Evolutionary conservation across 2,113 vertebrate genomes (phyloP).

Genomic region (Bungarus multicinctus): DNA sequence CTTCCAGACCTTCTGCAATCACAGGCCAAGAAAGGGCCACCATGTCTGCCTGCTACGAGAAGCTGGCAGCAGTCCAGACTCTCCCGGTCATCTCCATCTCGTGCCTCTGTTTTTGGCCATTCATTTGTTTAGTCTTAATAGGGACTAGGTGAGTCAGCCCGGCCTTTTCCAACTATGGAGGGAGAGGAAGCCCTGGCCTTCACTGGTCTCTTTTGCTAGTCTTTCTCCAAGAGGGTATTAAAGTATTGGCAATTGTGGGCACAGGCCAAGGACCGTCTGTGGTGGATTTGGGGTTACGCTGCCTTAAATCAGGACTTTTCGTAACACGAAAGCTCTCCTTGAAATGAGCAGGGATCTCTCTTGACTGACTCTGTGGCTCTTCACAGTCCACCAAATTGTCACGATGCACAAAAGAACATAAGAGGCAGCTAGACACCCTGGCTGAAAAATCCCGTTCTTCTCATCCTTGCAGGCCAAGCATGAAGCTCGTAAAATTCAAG

Average conservation of each 20-base stretch:
- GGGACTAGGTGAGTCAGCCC: neutral
- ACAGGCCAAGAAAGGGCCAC: neutral
- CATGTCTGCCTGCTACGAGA: neutral
- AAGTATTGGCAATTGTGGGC: too few species aligned
- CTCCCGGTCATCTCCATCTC: too few species aligned
- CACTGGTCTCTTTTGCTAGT: neutral
- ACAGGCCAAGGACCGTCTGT: too few species aligned
- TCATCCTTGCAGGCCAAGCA: constrained; percentile 84
- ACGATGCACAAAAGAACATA: neutral
- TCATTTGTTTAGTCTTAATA: neutral
- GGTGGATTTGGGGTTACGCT: too few species aligned
- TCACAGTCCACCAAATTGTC: neutral
- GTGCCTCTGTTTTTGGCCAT: neutral
- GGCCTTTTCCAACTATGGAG: neutral
- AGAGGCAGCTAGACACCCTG: neutral
- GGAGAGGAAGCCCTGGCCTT: neutral
- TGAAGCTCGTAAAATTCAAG: constrained; percentile 99
- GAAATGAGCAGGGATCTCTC: neutral
- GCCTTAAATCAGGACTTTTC: neutral
- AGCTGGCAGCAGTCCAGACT: neutral
- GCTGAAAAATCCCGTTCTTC: constrained; percentile 39
- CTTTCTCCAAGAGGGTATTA: too few species aligned
- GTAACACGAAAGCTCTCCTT: neutral
- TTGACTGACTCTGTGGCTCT: neutral
- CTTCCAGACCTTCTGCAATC: neutral